phyloP scores from a whole-genome alignment of 1,140 invertebrate species.

The Bombus ignitus region DNA sequence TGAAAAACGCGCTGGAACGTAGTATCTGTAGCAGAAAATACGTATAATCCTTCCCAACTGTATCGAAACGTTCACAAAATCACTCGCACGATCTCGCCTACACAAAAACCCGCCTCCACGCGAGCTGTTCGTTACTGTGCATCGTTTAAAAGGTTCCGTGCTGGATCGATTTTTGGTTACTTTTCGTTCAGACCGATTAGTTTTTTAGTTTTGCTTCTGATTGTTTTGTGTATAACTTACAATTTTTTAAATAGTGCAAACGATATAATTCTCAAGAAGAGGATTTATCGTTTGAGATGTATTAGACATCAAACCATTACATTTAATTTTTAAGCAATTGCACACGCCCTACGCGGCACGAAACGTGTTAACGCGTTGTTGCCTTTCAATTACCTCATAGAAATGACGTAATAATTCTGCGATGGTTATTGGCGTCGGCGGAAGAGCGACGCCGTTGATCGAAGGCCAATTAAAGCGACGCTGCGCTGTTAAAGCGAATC shows the following conservation, averaged over 20 bases:
- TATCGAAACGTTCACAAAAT: background rate
- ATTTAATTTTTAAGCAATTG: too few relatives aligned
- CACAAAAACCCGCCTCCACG: background rate
- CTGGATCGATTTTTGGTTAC: too few relatives aligned
- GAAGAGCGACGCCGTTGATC: background rate
- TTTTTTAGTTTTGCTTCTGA: too few relatives aligned
- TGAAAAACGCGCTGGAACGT: background rate
- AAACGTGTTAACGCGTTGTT: background rate
- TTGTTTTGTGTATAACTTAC: too few relatives aligned
- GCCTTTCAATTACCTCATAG: background rate
- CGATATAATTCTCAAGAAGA: too few relatives aligned
- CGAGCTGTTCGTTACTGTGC: background rate
- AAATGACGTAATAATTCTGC: background rate
- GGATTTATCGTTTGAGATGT: too few relatives aligned
- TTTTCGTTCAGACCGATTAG: too few relatives aligned
- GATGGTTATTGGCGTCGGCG: background rate
- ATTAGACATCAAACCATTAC: too few relatives aligned
- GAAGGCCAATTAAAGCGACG: conserved; percentile 21
- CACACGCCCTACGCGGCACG: too few relatives aligned
- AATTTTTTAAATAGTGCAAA: too few relatives aligned
- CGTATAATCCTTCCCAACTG: background rate
- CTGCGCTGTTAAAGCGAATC: background rate
- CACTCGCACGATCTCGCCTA: background rate
- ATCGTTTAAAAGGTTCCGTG: background rate
- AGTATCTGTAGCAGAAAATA: background rate